Base-by-base conservation (phyloP, 2,797 vertebrate species). In the Psittacula echo region DNA sequence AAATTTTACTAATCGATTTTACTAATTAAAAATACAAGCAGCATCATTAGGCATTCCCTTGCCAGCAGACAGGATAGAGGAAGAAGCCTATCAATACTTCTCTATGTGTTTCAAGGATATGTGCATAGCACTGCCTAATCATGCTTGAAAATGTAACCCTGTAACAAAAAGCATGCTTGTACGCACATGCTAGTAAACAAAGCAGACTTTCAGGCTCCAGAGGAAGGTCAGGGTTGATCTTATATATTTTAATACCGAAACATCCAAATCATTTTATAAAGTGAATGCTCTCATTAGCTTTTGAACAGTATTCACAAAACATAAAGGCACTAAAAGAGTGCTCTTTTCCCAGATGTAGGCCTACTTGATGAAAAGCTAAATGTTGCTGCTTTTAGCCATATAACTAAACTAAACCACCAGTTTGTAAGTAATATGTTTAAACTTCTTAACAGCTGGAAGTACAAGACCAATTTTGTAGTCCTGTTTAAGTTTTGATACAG, bases 121-220 rank as follows among this genome's bases (percentile, higher is more conserved):
- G 85, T 62, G 82, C 54, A 50, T 1, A 90, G 87, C 54, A 58
- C 60, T 73, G 48, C 42, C 60, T 84, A 29, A 84, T 26, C 87
- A 54, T 83, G 91, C 94, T 91, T 80, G 77, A 87, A 89, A 93
- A 85, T 15, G 8, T 34, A 80, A 87, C 61, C 85, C 77, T 89
- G 44, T 41, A 76, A 45, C 47, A 78, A 30, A 83, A 90, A 87
- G 79, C 47, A 93, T 41, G 71, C 60, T 76, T 51, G 41, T 58
- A 93, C 21, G 74, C 64, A 95, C 88, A 89, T 45, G 71, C 87
- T 47, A 78, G 61, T 82, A 94, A 96, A 85, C 64, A 87, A 85
- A 91, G 78, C 47, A 83, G 41, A 60, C 66, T 92, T 88, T 16
- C 41, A 58, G 70, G 71, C 39, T 78, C 77, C 11, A 29, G 58